Base-by-base conservation (phyloP, 2,797 vertebrate species). In the Muraenolepis orangiensis region DNA sequence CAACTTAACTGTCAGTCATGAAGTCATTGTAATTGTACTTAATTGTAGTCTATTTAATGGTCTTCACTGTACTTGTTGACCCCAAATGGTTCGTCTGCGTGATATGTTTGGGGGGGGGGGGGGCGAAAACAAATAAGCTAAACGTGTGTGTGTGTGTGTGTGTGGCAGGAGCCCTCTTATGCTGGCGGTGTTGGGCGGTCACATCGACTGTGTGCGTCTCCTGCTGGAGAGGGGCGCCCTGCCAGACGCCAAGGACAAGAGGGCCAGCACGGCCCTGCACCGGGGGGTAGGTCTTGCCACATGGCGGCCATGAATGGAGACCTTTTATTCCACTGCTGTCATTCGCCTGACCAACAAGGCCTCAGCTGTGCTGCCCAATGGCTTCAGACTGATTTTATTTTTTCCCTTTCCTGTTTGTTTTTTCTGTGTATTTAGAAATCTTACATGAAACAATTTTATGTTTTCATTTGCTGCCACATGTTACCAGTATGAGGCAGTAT, bases 151-250 rank as follows among this genome's bases (percentile, higher is more conserved):
- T 64, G 57, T 26, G 23, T 34, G 3, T 34, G 32, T 34, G 32
- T 8, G 3, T 34, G 32, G 38, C 80, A 98, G 97, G 87, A 98
- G 96, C 75, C 95, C 97, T 0, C 89, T 99, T 89, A 99, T 99
- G 97, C 90, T 98, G 73, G 96, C 97, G 4, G 94, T 96, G 84
- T 94, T 96, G 89, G 96, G 96, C 31, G 94, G 96, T 85, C 96
- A 99, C 46, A 93, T 95, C 1, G 96, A 98, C 91, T 98, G 97
- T 72, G 95, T 97, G 77, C 95, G 96, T 78, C 96, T 95, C 86
- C 93, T 99, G 87, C 92, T 99, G 87, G 97, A 97, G 91, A 98
- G 96, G 87, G 96, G 95, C 69, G 96, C 96, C 82, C 94, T 93
- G 13, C 95, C 96, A 12, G 96, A 98, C 6, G 93, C 95, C 36